Evolutionary conservation across 2,888 invertebrate species (phyloP), one percentile per base, ranked within the genome.

Genomic region (Macroteleia sp.): DNA sequence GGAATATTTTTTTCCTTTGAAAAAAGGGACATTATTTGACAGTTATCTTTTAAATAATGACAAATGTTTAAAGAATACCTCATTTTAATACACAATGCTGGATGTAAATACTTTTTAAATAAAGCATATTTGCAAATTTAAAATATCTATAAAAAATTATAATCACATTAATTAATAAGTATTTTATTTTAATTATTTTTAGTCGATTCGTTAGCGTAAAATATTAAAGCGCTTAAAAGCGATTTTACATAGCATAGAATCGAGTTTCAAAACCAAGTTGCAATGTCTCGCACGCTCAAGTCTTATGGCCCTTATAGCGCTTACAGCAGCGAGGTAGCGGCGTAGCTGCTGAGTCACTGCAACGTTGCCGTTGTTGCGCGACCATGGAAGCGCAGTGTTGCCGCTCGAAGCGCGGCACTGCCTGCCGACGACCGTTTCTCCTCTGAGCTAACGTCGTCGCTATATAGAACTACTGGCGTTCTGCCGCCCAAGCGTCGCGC

Each of bases 221-320:
- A 28, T 22, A 36, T 36, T 12, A 36, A 16, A 52, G 6, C 8
- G 17, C 36, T 42, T 41, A 67, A 73, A 66, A 59, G 57, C 66
- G 56, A 70, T 67, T 69, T 78, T 83, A 85, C 85, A 83, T 84
- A 81, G 79, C 76, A 74, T 79, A 83, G 86, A 87, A 86, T 88
- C 85, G 83, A 87, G 85, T 89, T 88, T 86, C 83, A 88, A 88
- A 89, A 86, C 83, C 82, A 77, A 85, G 85, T 88, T 88, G 86
- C 82, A 89, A 87, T 87, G 86, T 82, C 82, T 83, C 39, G 39
- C 82, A 79, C 80, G 81, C 78, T 79, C 59, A 54, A 76, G 75
- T 71, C 74, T 81, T 75, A 73, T 77, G n/a, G n/a, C n/a, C n/a
- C n/a, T n/a, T n/a, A 76, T 77, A 76, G 80, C 79, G 62, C 46